Evolutionary conservation across 2,888 invertebrate species (phyloP).

Genomic region (Lysandra bellargus): DNA sequence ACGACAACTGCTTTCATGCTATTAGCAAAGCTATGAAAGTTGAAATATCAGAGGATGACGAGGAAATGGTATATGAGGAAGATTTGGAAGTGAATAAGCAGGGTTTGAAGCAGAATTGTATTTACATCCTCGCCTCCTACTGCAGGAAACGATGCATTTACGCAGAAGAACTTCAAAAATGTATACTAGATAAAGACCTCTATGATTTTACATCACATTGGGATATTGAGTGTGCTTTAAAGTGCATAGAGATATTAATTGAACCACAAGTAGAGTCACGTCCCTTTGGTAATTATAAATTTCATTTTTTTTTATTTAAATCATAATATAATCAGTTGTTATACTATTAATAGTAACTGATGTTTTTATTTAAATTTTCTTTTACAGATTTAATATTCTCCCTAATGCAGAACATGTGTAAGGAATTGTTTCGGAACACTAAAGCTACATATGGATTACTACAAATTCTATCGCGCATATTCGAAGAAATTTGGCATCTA

Average conservation of each 20-base stretch:
- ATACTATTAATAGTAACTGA: not conserved
- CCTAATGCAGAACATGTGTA: conserved; percentile 66
- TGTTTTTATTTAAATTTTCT: not conserved
- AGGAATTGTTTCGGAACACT: conserved; percentile 61
- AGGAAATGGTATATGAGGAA: conserved; percentile 52
- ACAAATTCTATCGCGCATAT: conserved; percentile 55
- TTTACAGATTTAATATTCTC: conserved; percentile 60
- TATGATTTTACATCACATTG: conserved; percentile 56
- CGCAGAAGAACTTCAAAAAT: conserved; percentile 60
- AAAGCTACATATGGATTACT: conserved; percentile 58
- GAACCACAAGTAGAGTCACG: conserved; percentile 50
- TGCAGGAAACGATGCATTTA: conserved; percentile 56
- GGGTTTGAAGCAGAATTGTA: conserved; percentile 58
- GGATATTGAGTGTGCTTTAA: conserved; percentile 59
- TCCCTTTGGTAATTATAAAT: conserved; percentile 56
- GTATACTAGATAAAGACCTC: conserved; percentile 59
- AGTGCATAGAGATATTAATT: conserved; percentile 57
- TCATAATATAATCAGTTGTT: not conserved
- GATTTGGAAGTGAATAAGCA: conserved; percentile 56
- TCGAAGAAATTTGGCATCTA: conserved; percentile 57
- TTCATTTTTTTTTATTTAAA: not conserved
- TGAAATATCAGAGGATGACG: conserved; percentile 50
- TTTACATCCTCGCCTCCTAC: conserved; percentile 61
- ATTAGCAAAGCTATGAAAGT: conserved; percentile 59
- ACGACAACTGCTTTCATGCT: conserved; percentile 58